Evolutionary conservation across 2,888 invertebrate genomes (phyloP), one percentile per base, ranked within the genome.

Genomic region (Latrodectus hesperus): DNA sequence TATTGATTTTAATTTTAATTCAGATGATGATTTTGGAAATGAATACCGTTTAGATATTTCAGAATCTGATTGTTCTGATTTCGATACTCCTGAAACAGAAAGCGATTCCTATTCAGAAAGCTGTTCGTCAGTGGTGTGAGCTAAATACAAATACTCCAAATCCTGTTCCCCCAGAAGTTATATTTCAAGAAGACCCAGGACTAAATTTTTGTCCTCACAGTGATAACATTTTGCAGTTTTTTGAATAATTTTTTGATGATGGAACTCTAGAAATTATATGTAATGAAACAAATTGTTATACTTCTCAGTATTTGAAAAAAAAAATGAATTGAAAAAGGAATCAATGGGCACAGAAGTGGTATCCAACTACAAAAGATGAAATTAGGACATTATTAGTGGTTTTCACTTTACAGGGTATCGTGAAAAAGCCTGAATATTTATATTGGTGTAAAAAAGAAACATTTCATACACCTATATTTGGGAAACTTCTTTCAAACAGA

Each of bases 1-100:
- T 67, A 67, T 67, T 67, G 67, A 67, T n/a, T 67, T 0, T 65
- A 10, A 65, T 65, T 70, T 26, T 0, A 1, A 38, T 70, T 70
- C 70, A 70, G 70, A 70, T 70, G 70, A 70, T 70, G 70, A 70
- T 70, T 70, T 70, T 70, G 70, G 70, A 70, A 70, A 49, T 26
- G 38, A 0, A 26, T 0, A 26, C 1, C 0, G 1, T 22, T 22
- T 22, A 22, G 22, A 22, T 22, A 22, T 22, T 22, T 22, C 22
- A 22, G 22, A 22, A 22, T 22, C 22, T 22, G 22, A 22, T 22
- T 22, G 22, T 22, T 22, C 1, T 22, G 22, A 22, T 22, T 1
- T 22, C 22, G 22, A 1, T 22, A 22, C 22, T 22, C 1, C 22
- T 22, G 22, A 22, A 22, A 22, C 22, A 22, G 22, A 22, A 22